Base-by-base conservation (phyloP, 2,797 vertebrate genomes). In the Apogon talboti region DNA sequence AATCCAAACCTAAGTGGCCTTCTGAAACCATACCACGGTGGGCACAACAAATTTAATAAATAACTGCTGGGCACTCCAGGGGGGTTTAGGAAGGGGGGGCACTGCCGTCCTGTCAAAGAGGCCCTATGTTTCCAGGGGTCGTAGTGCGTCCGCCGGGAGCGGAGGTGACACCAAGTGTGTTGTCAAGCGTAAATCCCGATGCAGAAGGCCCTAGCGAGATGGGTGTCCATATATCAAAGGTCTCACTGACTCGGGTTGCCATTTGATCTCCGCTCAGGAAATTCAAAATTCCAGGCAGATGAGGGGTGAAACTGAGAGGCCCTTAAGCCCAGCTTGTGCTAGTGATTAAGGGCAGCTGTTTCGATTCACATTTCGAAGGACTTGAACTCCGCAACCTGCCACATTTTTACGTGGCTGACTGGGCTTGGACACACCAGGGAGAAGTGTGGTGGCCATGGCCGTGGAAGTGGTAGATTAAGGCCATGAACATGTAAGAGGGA, bases 281-380 rank as follows among this genome's bases (percentile, higher is more conserved):
- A 95, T 93, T 93, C 58, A 82, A 91, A 93, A 95, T 95, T 95
- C 90, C 90, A 94, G 93, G 93, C 90, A 95, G 92, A 96, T 93
- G 92, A 94, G 93, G 92, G 87, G 71, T 95, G 94, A 96, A 96
- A 95, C 92, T 87, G 91, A 95, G 94, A 94, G 91, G 87, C 92
- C 93, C 91, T 87, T 92, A 93, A 90, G 83, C 88, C 76, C 92
- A 89, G 84, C 92, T 94, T 94, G 89, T 93, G 91, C 83, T 92
- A 90, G 86, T 94, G 91, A 94, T 96, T 95, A 95, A 77, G 80
- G 84, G 83, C 91, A 94, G 95, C 92, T 96, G 94, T 95, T 95
- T 95, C 77, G 89, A 94, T 94, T 96, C 93, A 94, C 91, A 87
- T 94, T 94, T 93, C 75, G 82, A 87, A 92, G 86, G 89, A 95